A percentile compares a stretch with the other conserved stretches of the same genome.
Evolutionary conservation across 2,888 invertebrate species (phyloP).

Genomic region (Schizotus pectinicornis): DNA sequence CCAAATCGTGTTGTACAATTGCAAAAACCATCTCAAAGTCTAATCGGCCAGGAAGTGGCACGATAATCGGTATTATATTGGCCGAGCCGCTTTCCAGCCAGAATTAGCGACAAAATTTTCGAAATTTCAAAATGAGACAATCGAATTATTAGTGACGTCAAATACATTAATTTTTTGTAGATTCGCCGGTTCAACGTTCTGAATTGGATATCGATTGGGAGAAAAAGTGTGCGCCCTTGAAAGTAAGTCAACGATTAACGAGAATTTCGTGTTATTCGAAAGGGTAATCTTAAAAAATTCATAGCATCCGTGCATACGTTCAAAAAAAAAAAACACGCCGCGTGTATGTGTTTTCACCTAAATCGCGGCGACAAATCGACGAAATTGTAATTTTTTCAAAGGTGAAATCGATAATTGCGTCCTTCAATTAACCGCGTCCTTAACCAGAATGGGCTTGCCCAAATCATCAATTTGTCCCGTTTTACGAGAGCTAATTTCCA

Average conservation of each 20-base stretch:
- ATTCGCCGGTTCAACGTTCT: constrained; percentile 21
- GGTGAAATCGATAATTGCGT: no score
- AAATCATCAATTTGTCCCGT: no score
- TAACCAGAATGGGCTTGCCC: no score
- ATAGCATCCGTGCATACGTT: not conserved
- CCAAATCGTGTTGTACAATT: constrained; percentile 1
- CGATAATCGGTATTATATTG: no score
- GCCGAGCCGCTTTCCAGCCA: no score
- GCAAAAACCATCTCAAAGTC: constrained; percentile 9
- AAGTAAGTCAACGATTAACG: constrained; percentile 19
- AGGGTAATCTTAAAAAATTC: constrained; percentile 5
- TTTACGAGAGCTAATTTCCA: no score
- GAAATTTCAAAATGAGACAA: constrained; percentile 2
- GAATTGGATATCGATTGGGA: constrained; percentile 20
- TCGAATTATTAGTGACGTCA: not conserved
- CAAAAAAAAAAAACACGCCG: not conserved
- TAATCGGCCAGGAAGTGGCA: not conserved
- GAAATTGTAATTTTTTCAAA: no score
- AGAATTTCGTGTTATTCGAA: constrained; percentile 10
- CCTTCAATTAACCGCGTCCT: no score
- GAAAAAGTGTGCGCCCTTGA: constrained; percentile 19
- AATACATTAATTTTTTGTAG: constrained; percentile 8
- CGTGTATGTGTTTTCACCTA: not conserved
- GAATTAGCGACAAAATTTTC: not conserved
- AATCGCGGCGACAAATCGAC: not conserved